Evolutionary conservation across 2,888 invertebrate genomes (phyloP).

Genomic region (Ectemnius lituratus): DNA sequence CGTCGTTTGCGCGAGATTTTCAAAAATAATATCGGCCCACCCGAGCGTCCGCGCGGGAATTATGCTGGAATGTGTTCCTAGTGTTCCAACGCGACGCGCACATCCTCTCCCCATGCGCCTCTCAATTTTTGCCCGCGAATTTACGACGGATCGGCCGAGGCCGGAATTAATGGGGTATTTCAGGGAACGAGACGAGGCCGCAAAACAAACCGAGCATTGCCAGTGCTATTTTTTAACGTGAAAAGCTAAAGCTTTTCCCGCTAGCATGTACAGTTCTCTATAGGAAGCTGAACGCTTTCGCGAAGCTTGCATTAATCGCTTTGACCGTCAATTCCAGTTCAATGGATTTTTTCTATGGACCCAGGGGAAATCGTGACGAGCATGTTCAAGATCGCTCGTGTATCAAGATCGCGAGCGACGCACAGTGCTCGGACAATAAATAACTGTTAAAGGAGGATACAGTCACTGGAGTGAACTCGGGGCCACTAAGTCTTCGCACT

Average conservation of each 20-base stretch:
- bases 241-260: not conserved
- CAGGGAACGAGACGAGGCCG: not conserved
- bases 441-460: constrained; percentile 40
- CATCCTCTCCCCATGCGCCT: constrained; percentile 32
- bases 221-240: not conserved
- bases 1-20: constrained; percentile 74
- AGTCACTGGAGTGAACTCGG: constrained; percentile 30
- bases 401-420: constrained; percentile 34
- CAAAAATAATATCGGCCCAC: constrained; percentile 68
- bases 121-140: constrained; percentile 33
- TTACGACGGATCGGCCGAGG: constrained; percentile 15
- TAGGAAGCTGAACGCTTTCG: not conserved
- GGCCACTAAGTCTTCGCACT: constrained; percentile 49
- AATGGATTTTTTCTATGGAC: not conserved
- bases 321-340: not conserved
- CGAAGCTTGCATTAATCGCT: not conserved
- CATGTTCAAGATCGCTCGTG: constrained; percentile 10
- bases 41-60: constrained; percentile 51
- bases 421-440: constrained; percentile 38
- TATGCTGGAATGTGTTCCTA: constrained; percentile 53
- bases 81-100: constrained; percentile 28
- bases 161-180: constrained; percentile 22
- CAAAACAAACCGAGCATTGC: not conserved
- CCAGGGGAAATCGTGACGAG: constrained; percentile 6
- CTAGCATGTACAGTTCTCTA: no score